Base-by-base conservation (phyloP, 2,113 vertebrate genomes). In the Amphilophus citrinellus region DNA sequence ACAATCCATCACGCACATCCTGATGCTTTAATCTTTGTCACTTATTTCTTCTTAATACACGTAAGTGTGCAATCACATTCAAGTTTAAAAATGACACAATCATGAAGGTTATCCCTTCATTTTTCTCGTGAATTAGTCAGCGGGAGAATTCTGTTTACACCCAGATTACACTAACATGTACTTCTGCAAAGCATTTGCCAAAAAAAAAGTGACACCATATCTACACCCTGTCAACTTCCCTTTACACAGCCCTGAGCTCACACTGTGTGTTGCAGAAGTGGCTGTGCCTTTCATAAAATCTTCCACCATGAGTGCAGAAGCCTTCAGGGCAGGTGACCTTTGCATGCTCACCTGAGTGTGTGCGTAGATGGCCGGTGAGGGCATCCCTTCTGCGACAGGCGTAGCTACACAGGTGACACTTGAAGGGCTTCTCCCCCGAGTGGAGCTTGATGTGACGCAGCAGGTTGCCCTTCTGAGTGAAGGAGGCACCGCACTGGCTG, bases 361-460 rank as follows among this genome's bases (percentile, higher is more conserved):
- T 99, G 92, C 98, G 97, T 90, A 99, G 94, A 93, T 99, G 98
- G 71, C 98, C 98, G 0, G 97, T 98, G 81, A 99, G 98, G 61
- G 98, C 98, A 20, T 99, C 98, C 94, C 98, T 97, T 87, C 98
- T 96, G 68, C 98, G 98, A 61, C 98, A 99, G 75, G 98, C 98
- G 0, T 99, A 99, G 97, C 97, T 99, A 93, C 98, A 99, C 85
- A 99, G 96, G 92, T 99, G 98, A 93, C 98, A 99, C 91, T 99
- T 99, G 95, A 99, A 99, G 85, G 98, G 98, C 92, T 99, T 99
- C 92, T 99, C 98, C 42, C 98, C 98, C 0, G 98, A 99, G 86
- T 99, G 98, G 77, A 99, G 95, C 95, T 99, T 99, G 90, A 99
- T 99, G 94, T 99, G 98, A n/a, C 98, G 97, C 59, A 99, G 97